Base-by-base conservation (phyloP, 2,113 vertebrate species). In the Campylomormyrus tamandua region DNA sequence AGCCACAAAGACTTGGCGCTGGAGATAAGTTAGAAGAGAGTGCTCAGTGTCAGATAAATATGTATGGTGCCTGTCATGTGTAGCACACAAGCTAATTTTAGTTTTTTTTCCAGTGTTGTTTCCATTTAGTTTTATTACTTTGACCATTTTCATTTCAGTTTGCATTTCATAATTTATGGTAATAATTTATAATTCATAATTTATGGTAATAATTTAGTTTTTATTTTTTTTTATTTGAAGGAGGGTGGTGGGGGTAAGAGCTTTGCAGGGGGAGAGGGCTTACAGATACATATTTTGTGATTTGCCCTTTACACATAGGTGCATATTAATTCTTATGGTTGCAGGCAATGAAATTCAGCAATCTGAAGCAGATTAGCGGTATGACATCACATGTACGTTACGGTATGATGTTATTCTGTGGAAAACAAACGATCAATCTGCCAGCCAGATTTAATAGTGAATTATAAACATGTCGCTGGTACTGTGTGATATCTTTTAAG, bases 1-100 rank as follows among this genome's bases (percentile, higher is more conserved):
- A 94, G 95, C 93, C 93, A 94, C 91, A 93, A 92, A 93, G 93
- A 94, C 91, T 91, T 91, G 92, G 89, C 88, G 48, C 90, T 92
- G 92, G 91, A 91, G 90, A 93, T 93, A 90, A 92, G 39, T 92
- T 89, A 91, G 74, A 15, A 52, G 49, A 52, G 10, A 50, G 31
- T 45, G 21, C 15, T 83, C 31, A n/a, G 13, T 83, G 49, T 83
- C 74, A 24, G 17, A 15, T 8, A 83, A 27, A 77, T 89, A 35
- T 46, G 11, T 80, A 80, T 80, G 31, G 74, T 39, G 27, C 15
- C 31, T 77, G 31, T 80, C 74, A 77, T 77, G 70, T 42, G 70
- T 39, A 6, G 13, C 31, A 70, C 62, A 70, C n/a, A 70, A 70
- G n/a, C 62, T 70, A 31, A 70, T 70, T 70, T 70, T 70, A 70